Evolutionary conservation across 2,113 vertebrate species (phyloP).

Genomic region (Phalacrocorax aristotelis): DNA sequence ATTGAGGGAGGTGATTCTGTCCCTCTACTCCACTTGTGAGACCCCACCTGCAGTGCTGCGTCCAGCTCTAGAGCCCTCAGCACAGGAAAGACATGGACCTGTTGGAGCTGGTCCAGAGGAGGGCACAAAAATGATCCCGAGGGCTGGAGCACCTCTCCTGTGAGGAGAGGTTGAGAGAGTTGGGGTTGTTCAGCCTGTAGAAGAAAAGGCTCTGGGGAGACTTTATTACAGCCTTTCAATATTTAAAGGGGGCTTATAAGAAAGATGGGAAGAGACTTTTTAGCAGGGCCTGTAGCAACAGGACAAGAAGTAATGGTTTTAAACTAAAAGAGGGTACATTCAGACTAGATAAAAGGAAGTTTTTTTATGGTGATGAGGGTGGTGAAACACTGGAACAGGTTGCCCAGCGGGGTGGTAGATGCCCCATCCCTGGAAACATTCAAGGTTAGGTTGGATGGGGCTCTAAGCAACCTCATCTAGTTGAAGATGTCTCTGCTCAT

Average conservation of each 20-base stretch:
- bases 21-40: not conserved
- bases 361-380: accelerated
- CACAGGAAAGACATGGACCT: not conserved
- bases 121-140: not conserved
- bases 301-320: not conserved
- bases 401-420: not conserved
- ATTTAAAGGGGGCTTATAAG: not conserved
- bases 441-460: accelerated
- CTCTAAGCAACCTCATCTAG: not conserved
- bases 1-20: not conserved
- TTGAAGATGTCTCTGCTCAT: not conserved
- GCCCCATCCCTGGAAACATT: not conserved
- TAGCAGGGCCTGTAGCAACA: accelerated
- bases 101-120: accelerated
- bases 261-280: not conserved
- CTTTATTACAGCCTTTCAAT: accelerated
- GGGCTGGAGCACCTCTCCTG: not conserved
- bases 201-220: not conserved
- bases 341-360: not conserved
- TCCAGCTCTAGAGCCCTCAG: not conserved
- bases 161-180: not conserved
- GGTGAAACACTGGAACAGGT: not conserved
- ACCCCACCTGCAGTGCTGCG: not conserved
- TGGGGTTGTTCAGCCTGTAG: not conserved
- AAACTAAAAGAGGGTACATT: not conserved